Percentiles rank a stretch among this genome's conserved stretches.
These are phyloP conservation scores for Poeciliopsis presidionis DNA, from an alignment of 2,797 vertebrate genomes.

Conservation along the genomic window DNA sequence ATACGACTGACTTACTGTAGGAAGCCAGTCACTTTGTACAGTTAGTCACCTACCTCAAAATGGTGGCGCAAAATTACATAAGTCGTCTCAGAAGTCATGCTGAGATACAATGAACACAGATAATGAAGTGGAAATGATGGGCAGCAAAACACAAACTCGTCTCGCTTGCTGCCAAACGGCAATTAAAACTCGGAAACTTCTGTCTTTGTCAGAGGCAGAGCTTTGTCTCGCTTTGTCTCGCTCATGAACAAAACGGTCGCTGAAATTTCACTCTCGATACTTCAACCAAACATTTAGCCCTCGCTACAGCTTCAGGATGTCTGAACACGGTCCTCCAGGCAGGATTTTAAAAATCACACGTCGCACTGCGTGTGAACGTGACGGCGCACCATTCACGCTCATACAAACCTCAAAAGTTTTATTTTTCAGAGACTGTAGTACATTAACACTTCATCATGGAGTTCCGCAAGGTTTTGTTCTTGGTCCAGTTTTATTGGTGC, in stretches of 20 bases:
- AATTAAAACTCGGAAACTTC: not conserved
- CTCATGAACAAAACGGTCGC: not conserved
- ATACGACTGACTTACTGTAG: constrained; percentile 56
- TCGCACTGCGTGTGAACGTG: constrained; percentile 85
- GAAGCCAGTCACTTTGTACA: constrained; percentile 23
- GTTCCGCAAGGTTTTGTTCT: not conserved
- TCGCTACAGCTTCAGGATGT: constrained; percentile 76
- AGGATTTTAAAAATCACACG: constrained; percentile 88
- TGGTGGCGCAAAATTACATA: constrained; percentile 16
- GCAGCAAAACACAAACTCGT: not conserved
- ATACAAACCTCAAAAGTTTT: constrained; percentile 9
- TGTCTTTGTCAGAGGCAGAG: not conserved
- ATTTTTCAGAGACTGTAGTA: constrained; percentile 9
- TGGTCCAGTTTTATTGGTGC: not conserved
- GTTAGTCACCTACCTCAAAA: constrained; percentile 16
- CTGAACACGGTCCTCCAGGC: constrained; percentile 87
- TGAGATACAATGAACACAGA: constrained; percentile 17
- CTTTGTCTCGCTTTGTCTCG: not conserved
- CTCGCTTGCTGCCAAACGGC: not conserved
- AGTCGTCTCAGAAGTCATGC: constrained; percentile 22
- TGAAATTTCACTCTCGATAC: not conserved
- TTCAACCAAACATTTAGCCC: not conserved
- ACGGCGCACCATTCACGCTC: constrained; percentile 3
- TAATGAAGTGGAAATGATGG: constrained; percentile 12
- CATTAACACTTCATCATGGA: not conserved